Evolutionary conservation across 2,797 vertebrate species (phyloP), one percentile per base, ranked within the genome.

Genomic region (Etheostoma perlongum): DNA sequence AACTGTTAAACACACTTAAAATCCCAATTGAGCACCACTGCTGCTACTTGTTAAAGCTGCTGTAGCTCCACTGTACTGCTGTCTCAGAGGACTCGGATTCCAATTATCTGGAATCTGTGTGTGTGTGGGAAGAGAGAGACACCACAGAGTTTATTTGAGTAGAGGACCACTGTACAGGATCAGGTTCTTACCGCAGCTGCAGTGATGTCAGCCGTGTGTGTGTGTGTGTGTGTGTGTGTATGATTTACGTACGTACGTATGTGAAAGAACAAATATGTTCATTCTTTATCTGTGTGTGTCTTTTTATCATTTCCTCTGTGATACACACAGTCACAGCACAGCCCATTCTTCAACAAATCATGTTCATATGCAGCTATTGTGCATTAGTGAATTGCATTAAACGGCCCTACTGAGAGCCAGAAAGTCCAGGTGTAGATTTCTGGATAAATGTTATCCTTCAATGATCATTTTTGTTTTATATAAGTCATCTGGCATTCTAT

Each of bases 171-270:
- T 78, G 87, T 76, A 67, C 76, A 64, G 82, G 86, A 91, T 92
- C 89, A 61, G 79, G 74, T 90, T 91, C 78, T 82, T 64, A 75
- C 75, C 80, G 68, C 89, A 93, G 80, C 92, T 90, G 84, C 80
- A 83, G 83, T 92, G 91, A 93, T 87, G 88, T 90, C 90, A 90
- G 79, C 44, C 64, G 9, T 67, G 62, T 72, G 63, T 54, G 67
- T 75, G 49, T 60, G 27, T 44, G 72, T 21, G 8, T 61, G 2
- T 44, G 23, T 62, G 60, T 47, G 59, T 61, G 21, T 61, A 14
- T 46, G 42, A 40, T 40, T 40, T 40, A 40, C 36, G 44, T 48
- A 36, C 14, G 19, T 14, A 15, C 5, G 42, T 44, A 15, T 44
- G 42, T 44, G 13, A 40, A 40, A 40, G 36, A 40, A 40, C 36